Evolutionary conservation across 1,140 invertebrate species (phyloP), one percentile per base, ranked within the genome.

Genomic region (honey bee (Apis mellifera)): DNA sequence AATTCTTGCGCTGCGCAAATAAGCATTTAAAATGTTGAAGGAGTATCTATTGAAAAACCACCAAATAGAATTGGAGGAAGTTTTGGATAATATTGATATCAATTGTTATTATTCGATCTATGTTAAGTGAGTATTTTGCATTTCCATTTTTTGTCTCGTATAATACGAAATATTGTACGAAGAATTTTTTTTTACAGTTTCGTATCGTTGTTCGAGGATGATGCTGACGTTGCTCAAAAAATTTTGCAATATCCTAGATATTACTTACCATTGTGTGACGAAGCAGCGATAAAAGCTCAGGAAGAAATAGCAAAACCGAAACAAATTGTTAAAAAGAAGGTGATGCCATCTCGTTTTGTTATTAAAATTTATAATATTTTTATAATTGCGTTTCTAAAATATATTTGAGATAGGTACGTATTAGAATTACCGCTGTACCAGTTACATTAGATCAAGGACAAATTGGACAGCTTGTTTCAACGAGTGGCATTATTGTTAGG

Each of bases 401-500:
- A 62, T 32, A 26, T 50, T n/a, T 59, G 21, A 19, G 26, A 0
- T 52, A 93, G 92, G 75, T 94, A 54, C 86, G 85, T 60, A 89
- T 92, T 23, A 89, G 93, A 90, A 89, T 94, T 64, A 90, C 84
- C 57, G 88, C 89, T 52, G 85, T 92, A 54, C 91, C 92, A 59
- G 66, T 90, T 69, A 90, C 86, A 13, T 75, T 91, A 23, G 89
- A 92, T 48, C 81, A 90, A 13, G 87, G 92, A 57, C 94, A 95
- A 90, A 93, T 95, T 77, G 95, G 95, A 1, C 92, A 92, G 26
- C 94, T 96, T 74, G 91, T 96, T 52, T 92, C 84, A 68, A 91
- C 92, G 90, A 88, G 90, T 95, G 97, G 97, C 7, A 97, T 97
- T 77, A 96, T 98, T 59, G 96, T 98, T 65, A 93, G 97, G 90